These are phyloP conservation scores for Holocentrus rufus DNA, from an alignment of 2,797 vertebrate species.

Conservation along the genomic window DNA sequence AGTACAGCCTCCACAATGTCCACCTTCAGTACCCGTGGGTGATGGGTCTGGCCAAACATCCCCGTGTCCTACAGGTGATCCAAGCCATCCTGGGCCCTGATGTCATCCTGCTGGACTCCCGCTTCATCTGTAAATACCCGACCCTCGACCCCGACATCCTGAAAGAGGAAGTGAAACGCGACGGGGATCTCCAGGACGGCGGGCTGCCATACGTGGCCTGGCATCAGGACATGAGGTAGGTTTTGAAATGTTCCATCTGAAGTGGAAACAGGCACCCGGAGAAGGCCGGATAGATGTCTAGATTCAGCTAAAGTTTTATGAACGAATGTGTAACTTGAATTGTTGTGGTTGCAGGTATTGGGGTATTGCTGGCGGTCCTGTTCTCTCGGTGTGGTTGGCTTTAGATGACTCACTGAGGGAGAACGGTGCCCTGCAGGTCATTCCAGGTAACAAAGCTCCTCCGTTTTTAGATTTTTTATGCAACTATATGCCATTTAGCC, in stretches of 20 bases:
- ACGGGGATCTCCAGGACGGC: neutral
- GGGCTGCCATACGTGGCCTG: conserved; percentile 83
- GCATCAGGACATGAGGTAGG: conserved; percentile 87
- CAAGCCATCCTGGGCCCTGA: conserved; percentile 78
- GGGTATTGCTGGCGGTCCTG: conserved; percentile 83
- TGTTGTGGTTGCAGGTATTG: conserved; percentile 78
- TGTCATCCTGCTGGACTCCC: conserved; percentile 84
- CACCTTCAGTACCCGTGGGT: conserved; percentile 83
- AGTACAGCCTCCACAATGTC: conserved; percentile 85
- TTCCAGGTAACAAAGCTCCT: conserved; percentile 79
- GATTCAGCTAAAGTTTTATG: neutral
- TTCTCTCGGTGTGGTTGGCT: conserved; percentile 84
- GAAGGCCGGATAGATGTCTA: neutral
- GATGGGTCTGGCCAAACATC: conserved; percentile 76
- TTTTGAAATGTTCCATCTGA: neutral
- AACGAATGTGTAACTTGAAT: conserved; percentile 9
- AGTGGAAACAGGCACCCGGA: neutral
- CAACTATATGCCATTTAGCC: neutral
- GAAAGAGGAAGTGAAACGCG: conserved; percentile 6
- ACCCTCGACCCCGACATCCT: conserved; percentile 20
- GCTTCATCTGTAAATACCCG: conserved; percentile 88
- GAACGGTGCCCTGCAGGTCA: conserved; percentile 83
- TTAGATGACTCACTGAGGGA: conserved; percentile 83
- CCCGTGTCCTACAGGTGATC: conserved; percentile 70
- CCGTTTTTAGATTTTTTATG: neutral